Conservation (phyloP, 2,888 invertebrate species). For the Hirtodrosophila duncani region DNA sequence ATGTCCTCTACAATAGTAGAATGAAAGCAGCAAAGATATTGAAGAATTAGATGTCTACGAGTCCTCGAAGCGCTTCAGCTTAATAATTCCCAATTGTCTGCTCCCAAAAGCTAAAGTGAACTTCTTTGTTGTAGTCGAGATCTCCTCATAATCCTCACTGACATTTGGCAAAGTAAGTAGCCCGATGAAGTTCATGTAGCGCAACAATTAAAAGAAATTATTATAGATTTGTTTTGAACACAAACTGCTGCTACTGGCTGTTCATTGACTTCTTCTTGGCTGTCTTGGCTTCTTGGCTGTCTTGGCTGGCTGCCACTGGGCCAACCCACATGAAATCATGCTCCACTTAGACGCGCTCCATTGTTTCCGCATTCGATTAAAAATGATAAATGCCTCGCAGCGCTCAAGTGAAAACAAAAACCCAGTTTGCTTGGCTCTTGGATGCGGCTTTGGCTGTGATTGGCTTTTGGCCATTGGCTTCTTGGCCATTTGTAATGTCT, state of each 20-base stretch:
- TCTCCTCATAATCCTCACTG: too few species aligned
- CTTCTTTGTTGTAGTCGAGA: too few species aligned
- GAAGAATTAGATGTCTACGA: too few species aligned
- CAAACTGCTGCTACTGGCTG: constrained; percentile 29
- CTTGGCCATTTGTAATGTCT: constrained; percentile 63
- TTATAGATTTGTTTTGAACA: constrained; percentile 61
- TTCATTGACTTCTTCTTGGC: constrained; percentile 40
- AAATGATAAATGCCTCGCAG: constrained; percentile 69
- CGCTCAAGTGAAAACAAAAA: constrained; percentile 56
- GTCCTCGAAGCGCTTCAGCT: too few species aligned
- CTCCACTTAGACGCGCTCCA: constrained; percentile 72
- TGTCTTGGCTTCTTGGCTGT: constrained; percentile 42
- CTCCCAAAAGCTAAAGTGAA: too few species aligned
- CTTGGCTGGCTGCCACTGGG: constrained; percentile 9
- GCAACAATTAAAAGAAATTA: constrained; percentile 65
- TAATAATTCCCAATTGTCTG: too few species aligned
- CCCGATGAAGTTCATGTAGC: constrained; percentile 19
- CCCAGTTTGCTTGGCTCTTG: constrained; percentile 26
- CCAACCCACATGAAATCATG: constrained; percentile 45
- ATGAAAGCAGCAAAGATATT: background rate
- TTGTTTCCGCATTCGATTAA: constrained; percentile 73
- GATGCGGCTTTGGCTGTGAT: constrained; percentile 11
- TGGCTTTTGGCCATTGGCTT: constrained; percentile 42
- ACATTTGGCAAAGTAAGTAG: too few species aligned
- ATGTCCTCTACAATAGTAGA: background rate